Conservation (phyloP, 2,888 invertebrate genomes). For the Andrena camellia region DNA sequence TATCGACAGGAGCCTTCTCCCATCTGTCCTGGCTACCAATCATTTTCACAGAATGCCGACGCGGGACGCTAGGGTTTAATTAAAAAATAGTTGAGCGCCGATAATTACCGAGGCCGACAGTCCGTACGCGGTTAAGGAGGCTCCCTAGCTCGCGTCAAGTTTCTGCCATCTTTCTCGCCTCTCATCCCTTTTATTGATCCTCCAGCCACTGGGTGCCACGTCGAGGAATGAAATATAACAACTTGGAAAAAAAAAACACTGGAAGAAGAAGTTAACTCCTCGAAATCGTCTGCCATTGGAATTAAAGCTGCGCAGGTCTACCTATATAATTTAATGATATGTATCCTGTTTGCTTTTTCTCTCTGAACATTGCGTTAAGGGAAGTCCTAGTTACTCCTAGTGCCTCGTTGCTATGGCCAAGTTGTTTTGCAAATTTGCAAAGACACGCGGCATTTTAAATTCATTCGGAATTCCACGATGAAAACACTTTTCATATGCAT, state of each 20-base stretch:
- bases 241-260: background rate
- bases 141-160: conserved; percentile 22
- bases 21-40: conserved; percentile 41
- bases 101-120: conserved; percentile 43
- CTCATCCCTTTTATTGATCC: conserved; percentile 15
- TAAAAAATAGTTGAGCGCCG: conserved; percentile 66
- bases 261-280: background rate
- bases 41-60: conserved; percentile 61
- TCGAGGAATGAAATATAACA: background rate
- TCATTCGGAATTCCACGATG: background rate
- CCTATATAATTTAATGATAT: no score
- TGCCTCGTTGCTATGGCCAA: no score
- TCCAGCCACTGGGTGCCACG: background rate
- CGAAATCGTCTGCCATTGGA: background rate
- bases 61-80: conserved; percentile 57
- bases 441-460: background rate
- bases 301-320: background rate
- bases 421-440: no score
- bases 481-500: background rate
- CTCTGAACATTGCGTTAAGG: no score
- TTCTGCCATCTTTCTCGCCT: background rate
- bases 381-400: no score
- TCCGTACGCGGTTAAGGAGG: conserved; percentile 8
- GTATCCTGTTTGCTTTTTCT: no score
- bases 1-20: conserved; percentile 59